A percentile compares a stretch with the other conserved stretches of the same genome.
phyloP scores from a whole-genome alignment of 2,888 invertebrate species.

The Polyploca ridens region DNA sequence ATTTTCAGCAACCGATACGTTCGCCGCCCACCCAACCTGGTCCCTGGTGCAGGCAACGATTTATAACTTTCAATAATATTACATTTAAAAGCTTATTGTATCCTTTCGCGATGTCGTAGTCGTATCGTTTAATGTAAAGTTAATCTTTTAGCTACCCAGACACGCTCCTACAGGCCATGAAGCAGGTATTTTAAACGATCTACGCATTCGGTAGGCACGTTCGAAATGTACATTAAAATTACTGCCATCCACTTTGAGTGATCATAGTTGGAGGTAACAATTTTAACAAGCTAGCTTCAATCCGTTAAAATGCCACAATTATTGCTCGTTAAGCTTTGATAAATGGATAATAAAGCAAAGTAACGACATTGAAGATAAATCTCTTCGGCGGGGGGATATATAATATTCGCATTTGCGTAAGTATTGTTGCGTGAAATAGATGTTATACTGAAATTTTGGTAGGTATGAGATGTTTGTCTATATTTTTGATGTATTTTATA shows the following conservation, averaged over 20 bases:
- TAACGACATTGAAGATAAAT: slow-evolving; percentile 62
- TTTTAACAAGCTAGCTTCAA: slow-evolving; percentile 63
- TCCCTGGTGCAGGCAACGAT: neutral
- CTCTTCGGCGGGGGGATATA: slow-evolving; percentile 47
- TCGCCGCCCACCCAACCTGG: too few species aligned
- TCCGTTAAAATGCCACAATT: slow-evolving; percentile 63
- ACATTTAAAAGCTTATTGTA: neutral
- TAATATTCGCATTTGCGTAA: slow-evolving; percentile 26
- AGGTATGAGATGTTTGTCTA: neutral
- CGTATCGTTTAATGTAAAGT: neutral
- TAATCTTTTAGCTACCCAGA: neutral
- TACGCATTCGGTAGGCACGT: slow-evolving; percentile 12
- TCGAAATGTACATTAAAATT: slow-evolving; percentile 43
- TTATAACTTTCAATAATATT: neutral
- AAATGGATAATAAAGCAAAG: slow-evolving; percentile 72
- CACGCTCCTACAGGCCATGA: slow-evolving; percentile 2
- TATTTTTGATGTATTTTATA: neutral
- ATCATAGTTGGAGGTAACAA: slow-evolving; percentile 53
- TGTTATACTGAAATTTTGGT: neutral
- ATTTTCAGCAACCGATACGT: too few species aligned
- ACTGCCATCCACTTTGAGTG: slow-evolving; percentile 40
- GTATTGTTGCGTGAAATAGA: slow-evolving; percentile 1
- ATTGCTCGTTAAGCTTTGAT: slow-evolving; percentile 74
- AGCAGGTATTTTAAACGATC: slow-evolving; percentile 29
- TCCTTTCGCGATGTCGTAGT: neutral